phyloP scores from a whole-genome alignment of 2,113 vertebrate species.

The Amphiprion ocellaris region DNA sequence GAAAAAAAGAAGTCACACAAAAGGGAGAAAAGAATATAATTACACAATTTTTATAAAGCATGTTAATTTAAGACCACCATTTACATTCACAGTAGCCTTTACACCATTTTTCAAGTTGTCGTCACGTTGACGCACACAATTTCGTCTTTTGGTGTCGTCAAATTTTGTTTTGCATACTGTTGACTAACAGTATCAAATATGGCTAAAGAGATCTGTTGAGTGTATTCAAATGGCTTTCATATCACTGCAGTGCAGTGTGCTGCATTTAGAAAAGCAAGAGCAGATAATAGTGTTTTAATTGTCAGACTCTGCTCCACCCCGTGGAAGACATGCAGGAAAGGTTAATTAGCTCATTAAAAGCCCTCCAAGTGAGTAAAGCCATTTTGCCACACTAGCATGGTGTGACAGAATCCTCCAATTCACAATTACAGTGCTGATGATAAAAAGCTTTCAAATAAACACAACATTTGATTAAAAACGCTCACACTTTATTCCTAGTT shows the following conservation, averaged over 20 bases:
- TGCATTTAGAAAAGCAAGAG: constrained; percentile 60
- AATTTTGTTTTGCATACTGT: constrained; percentile 13
- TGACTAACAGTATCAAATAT: constrained; percentile 56
- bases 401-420: constrained; percentile 23
- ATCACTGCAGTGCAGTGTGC: constrained; percentile 60
- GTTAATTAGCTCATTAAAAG: constrained; percentile 74
- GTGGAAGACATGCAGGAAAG: constrained; percentile 77
- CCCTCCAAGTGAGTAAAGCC: constrained; percentile 66
- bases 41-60: constrained; percentile 35
- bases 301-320: constrained; percentile 62
- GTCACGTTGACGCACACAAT: constrained; percentile 22
- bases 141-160: constrained; percentile 28
- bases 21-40: constrained; percentile 17
- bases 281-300: constrained; percentile 51
- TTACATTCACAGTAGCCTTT: constrained; percentile 65
- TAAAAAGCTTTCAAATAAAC: constrained; percentile 33
- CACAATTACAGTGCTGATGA: constrained; percentile 33
- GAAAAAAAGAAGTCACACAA: constrained; percentile 6
- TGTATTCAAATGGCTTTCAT: constrained; percentile 70
- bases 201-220: constrained; percentile 55
- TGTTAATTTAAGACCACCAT: constrained; percentile 30
- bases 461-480: constrained; percentile 17
- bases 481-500: constrained; percentile 3
- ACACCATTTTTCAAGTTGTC: constrained; percentile 30
- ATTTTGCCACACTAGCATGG: constrained; percentile 41